These are phyloP conservation scores for Pseudopipra pipra DNA, from an alignment of 2,113 vertebrate genomes.

Conservation along the genomic window DNA sequence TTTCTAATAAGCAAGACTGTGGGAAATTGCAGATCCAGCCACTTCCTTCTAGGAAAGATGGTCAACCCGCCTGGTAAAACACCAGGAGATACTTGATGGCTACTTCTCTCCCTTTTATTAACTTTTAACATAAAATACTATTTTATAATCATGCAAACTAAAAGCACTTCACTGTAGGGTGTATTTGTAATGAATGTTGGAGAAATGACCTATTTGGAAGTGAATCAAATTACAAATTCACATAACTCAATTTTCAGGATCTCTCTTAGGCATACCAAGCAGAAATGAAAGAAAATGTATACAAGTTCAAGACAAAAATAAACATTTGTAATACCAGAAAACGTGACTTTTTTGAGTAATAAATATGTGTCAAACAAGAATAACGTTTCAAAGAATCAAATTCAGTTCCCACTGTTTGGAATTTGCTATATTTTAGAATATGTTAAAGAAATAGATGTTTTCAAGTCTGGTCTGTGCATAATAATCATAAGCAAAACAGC, in stretches of 20 bases:
- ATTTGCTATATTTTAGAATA: neutral
- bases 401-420: neutral
- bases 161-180: neutral
- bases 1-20: neutral
- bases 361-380: neutral
- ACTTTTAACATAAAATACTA: slow-evolving; percentile 13
- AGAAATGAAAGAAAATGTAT: slow-evolving; percentile 7
- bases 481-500: slow-evolving; percentile 5
- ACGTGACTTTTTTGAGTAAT: neutral
- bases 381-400: slow-evolving; percentile 13
- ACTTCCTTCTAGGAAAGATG: neutral
- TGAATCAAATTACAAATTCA: slow-evolving; percentile 39
- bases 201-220: slow-evolving; percentile 46
- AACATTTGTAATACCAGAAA: slow-evolving; percentile 18
- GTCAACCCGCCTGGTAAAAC: neutral
- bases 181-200: slow-evolving; percentile 15
- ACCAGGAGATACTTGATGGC: neutral
- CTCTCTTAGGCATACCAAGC: slow-evolving; percentile 15
- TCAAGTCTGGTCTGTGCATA: neutral
- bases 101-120: neutral
- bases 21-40: neutral
- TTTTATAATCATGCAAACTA: slow-evolving; percentile 24
- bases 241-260: slow-evolving; percentile 36
- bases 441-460: neutral
- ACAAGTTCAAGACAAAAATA: neutral